Evolutionary conservation across 2,888 invertebrate species (phyloP), one percentile per base, ranked within the genome.

Genomic region (Xanthorhoe designata): DNA sequence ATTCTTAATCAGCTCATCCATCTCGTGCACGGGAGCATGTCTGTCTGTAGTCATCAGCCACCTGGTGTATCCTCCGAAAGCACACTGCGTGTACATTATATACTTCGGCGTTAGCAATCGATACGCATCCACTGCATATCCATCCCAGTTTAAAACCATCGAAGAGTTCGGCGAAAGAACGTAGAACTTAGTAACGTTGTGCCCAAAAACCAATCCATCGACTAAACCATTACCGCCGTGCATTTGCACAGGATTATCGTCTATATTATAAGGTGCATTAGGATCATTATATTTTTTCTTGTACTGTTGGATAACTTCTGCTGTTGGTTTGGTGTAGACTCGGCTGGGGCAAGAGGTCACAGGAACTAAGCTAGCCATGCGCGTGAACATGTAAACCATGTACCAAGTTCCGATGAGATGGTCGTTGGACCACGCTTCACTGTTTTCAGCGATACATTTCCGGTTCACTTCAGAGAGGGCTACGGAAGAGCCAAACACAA

Each of bases 351-450:
- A 70, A 8, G 2, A n/a, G 0, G 0, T 0, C 3, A 60, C 45
- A 15, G 68, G 60, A 9, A 61, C n/a, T 6, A 54, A 15, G 0
- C 52, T 24, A n/a, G 35, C 47, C 47, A 54, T 63, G 0, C 51
- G 7, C 1, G 57, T 54, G 8, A 70, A 65, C 6, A 35, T 38
- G 29, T 57, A 68, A 29, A 70, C 55, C 53, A 45, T 29, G n/a
- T 61, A 70, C 70, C 70, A 70, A 5, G 67, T 57, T 2, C 70
- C 70, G 35, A 70, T 8, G 18, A 70, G 35, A 8, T 67, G 29
- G 42, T 70, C 65, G 58, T 68, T 70, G n/a, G 68, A 68, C 2
- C 53, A 19, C 1, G 19, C n/a, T 51, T 68, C 68, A 15, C 24
- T 68, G 55, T 70, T 65, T 1, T 58, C 51, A 0, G 29, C 24